Base-by-base conservation (phyloP, 2,888 invertebrate species). In the Ectobius pallidus region DNA sequence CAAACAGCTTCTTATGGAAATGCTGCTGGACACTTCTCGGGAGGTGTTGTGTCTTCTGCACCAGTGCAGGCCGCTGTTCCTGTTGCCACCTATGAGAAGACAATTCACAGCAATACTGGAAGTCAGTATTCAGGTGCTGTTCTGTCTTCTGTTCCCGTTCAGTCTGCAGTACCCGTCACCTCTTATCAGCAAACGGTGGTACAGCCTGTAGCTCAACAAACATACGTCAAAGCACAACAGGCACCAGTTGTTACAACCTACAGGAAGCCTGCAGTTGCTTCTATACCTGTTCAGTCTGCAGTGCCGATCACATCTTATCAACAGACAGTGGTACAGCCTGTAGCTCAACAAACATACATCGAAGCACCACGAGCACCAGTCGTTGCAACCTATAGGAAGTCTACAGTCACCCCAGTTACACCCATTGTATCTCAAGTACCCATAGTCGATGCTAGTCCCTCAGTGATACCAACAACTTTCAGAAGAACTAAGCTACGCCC, bases 201-300 rank as follows among this genome's bases (percentile, higher is more conserved):
- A 3, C 14, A 9, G 34, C 9, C n/a, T 6, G 25, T 68, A 11
- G 32, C 52, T 3, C 55, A 58, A 18, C 2, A n/a, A 2, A 27
- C 2, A 30, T 18, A n/a, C 3, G 55, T 52, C 16, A 11, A 11
- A 18, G 22, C 20, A 27, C 34, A 30, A 3, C 30, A 62, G 18
- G 39, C 27, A 30, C 39, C 55, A 32, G n/a, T 22, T 46, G n/a
- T 18, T 3, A 39, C 9, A 11, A 39, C 39, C 63, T 22, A 4
- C n/a, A n/a, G n/a, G n/a, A 6, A 34, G 34, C 34, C 22, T 44
- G 67, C 69, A 14, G 46, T 61, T n/a, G 62, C 70, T 16, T n/a
- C n/a, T n/a, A 30, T 44, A 16, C 30, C 30, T 67, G 39, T 69
- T 20, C 55, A 55, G 11, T 34, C 69, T 20, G 70, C 52, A 18